A percentile compares a stretch with the other conserved stretches of the same genome.
Conservation (phyloP, 2,888 invertebrate genomes). For the Lymantria dispar region DNA sequence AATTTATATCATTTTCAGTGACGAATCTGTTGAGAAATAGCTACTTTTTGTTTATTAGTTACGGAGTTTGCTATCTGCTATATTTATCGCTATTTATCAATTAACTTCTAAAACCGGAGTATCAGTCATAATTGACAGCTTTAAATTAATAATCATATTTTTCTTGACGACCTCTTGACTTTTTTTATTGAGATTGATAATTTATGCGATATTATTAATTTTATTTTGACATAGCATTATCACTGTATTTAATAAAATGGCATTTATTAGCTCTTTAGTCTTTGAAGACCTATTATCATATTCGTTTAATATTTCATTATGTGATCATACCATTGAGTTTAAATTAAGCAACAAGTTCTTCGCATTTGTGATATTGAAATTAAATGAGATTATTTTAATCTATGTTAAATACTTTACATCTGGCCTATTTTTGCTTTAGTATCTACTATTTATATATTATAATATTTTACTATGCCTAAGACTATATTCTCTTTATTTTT, state of each 20-base stretch:
- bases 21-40: neutral
- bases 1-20: neutral
- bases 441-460: neutral
- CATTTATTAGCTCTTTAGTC: constrained; percentile 54
- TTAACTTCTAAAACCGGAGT: constrained; percentile 38
- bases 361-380: constrained; percentile 3
- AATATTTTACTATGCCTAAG: neutral
- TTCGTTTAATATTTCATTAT: constrained; percentile 7
- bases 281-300: constrained; percentile 25
- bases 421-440: neutral
- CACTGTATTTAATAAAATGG: constrained; percentile 35
- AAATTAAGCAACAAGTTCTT: constrained; percentile 10
- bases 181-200: constrained; percentile 43
- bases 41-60: constrained; percentile 8
- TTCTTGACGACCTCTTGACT: constrained; percentile 48
- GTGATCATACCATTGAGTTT: constrained; percentile 5
- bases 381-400: constrained; percentile 1
- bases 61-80: constrained; percentile 14
- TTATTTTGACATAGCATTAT: constrained; percentile 44
- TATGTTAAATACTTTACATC: neutral
- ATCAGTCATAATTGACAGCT: constrained; percentile 45
- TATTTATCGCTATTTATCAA: constrained; percentile 37
- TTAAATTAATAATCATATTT: constrained; percentile 53
- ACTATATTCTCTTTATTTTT: constrained; percentile 5
- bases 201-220: constrained; percentile 46